A percentile compares a stretch with the other conserved stretches of the same genome.
Conservation (phyloP, 1,140 invertebrate species). For the Archegozetes longisetosus region DNA sequence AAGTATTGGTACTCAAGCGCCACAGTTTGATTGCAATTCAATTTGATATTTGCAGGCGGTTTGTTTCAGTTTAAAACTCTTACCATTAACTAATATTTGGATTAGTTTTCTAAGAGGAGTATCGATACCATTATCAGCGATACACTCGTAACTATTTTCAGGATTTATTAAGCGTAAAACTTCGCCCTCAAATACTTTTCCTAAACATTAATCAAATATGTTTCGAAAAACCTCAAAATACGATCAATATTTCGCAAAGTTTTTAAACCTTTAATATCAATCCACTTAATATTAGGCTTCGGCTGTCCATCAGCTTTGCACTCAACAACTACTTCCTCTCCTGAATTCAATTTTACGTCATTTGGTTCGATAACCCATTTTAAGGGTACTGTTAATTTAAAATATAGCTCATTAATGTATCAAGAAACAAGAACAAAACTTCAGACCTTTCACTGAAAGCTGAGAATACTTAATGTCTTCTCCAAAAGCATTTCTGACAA, state of each 20-base stretch:
- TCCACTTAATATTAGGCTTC: constrained; percentile 64
- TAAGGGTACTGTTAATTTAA: constrained; percentile 84
- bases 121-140: constrained; percentile 14
- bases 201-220: no score
- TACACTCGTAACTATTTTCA: constrained; percentile 12
- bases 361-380: constrained; percentile 74
- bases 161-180: no score
- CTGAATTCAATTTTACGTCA: constrained; percentile 64
- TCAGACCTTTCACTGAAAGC: constrained; percentile 9
- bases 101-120: constrained; percentile 12
- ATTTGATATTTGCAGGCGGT: no score
- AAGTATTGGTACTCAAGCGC: no score
- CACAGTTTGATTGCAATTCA: no score
- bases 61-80: constrained; percentile 2
- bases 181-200: no score
- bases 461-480: neutral
- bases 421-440: no score
- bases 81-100: constrained; percentile 14
- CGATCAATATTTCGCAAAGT: no score
- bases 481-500: neutral
- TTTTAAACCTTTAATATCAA: constrained; percentile 19
- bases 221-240: no score
- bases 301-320: constrained; percentile 80
- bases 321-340: constrained; percentile 59
- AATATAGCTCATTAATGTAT: no score